Percentiles rank a stretch among this genome's conserved stretches.
Conservation (phyloP, 2,113 vertebrate genomes). For the Gambusia affinis region DNA sequence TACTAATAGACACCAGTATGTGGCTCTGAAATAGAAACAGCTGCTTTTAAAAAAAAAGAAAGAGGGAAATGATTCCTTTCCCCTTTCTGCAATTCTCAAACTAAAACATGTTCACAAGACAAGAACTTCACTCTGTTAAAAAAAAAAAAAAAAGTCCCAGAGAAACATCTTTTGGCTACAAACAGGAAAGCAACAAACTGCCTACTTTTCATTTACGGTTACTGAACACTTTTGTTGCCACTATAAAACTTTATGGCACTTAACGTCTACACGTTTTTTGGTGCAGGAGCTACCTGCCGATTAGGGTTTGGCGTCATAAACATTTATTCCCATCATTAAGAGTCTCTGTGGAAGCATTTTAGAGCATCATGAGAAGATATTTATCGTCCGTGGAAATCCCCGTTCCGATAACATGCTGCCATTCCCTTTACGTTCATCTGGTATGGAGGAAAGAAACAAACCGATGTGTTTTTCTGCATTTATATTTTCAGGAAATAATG, state of each 20-base stretch:
- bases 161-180: not conserved
- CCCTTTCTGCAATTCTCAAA: not conserved
- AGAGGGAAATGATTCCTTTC: not conserved
- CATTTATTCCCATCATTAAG: not conserved
- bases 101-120: not conserved
- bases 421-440: constrained; percentile 5
- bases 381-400: constrained; percentile 28
- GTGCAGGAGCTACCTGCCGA: not conserved
- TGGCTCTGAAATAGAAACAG: too few species aligned
- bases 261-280: not conserved
- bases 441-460: constrained; percentile 3
- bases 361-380: constrained; percentile 19
- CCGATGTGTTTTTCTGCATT: not conserved
- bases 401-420: constrained; percentile 9
- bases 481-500: not conserved
- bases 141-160: not conserved
- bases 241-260: not conserved
- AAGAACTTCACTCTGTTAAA: not conserved
- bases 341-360: constrained; percentile 21
- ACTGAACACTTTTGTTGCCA: not conserved
- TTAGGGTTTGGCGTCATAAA: not conserved
- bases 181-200: not conserved
- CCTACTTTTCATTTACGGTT: not conserved
- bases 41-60: not conserved
- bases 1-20: not conserved